A percentile compares a stretch with the other conserved stretches of the same genome.
Evolutionary conservation across 2,113 vertebrate species (phyloP).

Genomic region (Alethe castanea): DNA sequence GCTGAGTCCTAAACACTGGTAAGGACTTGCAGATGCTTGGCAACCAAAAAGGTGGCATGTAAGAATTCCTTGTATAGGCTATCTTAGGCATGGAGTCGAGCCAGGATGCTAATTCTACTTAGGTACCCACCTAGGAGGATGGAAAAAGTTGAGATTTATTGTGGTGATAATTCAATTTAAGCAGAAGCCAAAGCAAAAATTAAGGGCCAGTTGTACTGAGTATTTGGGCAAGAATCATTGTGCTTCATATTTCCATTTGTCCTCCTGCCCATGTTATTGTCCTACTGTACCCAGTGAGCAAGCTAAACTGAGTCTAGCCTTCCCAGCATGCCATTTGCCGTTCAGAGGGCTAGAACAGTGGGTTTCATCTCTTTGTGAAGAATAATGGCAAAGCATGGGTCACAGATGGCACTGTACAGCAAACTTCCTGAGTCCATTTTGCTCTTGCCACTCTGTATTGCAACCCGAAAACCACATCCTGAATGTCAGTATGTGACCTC

Average conservation of each 20-base stretch:
- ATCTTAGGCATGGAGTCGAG: not conserved
- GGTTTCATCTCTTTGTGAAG: not conserved
- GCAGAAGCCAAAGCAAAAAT: not conserved
- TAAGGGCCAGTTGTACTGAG: not conserved
- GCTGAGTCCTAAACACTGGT: not conserved
- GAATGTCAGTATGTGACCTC: not conserved
- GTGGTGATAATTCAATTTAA: not conserved
- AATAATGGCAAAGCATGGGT: not conserved
- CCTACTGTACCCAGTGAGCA: not conserved
- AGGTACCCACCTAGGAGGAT: not conserved
- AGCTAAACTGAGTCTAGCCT: not conserved
- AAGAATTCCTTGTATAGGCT: not conserved
- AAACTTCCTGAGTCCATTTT: not conserved
- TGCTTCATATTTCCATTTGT: not conserved
- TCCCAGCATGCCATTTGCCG: not conserved
- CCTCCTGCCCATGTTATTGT: not conserved
- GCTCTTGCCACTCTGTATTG: not conserved
- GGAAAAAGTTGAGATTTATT: not conserved
- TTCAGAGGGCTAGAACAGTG: not conserved
- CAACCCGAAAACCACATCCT: slow-evolving; percentile 70
- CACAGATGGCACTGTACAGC: not conserved
- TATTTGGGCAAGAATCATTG: not conserved
- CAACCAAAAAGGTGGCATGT: not conserved
- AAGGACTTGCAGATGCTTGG: not conserved
- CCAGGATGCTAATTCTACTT: not conserved